Conservation (phyloP, 2,888 invertebrate species). For the Drosophila infuscata region DNA sequence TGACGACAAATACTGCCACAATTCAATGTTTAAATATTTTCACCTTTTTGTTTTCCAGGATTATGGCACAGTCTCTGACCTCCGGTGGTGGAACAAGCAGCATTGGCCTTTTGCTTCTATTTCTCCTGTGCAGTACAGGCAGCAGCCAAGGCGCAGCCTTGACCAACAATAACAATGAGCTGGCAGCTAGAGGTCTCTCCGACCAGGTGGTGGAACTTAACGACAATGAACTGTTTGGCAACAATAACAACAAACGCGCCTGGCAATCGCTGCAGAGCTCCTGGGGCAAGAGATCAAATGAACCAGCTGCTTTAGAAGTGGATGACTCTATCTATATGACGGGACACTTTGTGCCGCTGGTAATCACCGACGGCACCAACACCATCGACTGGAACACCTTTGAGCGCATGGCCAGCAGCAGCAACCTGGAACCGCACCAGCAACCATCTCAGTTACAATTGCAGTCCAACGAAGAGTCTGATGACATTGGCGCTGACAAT, state of each 20-base stretch:
- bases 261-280: slow-evolving; percentile 90
- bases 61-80: slow-evolving; percentile 32
- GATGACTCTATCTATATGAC: slow-evolving; percentile 66
- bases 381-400: slow-evolving; percentile 74
- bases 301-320: slow-evolving; percentile 33
- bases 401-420: slow-evolving; percentile 65
- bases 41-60: slow-evolving; percentile 25
- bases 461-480: slow-evolving; percentile 60
- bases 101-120: slow-evolving; percentile 37
- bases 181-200: slow-evolving; percentile 52
- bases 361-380: slow-evolving; percentile 68
- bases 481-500: slow-evolving; percentile 45
- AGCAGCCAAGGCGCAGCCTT: slow-evolving; percentile 42
- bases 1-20: slow-evolving; percentile 36
- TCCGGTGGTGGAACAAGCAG: slow-evolving; percentile 25
- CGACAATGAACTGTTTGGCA: slow-evolving; percentile 63
- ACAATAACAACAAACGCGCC: slow-evolving; percentile 84
- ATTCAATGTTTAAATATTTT: slow-evolving; percentile 20
- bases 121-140: slow-evolving; percentile 40
- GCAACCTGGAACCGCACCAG: slow-evolving; percentile 39
- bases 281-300: slow-evolving; percentile 88
- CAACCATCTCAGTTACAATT: slow-evolving; percentile 29
- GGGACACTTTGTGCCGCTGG: slow-evolving; percentile 65
- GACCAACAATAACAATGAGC: slow-evolving; percentile 49
- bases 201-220: slow-evolving; percentile 64